Conservation (phyloP, 2,888 invertebrate genomes). For the Artemia sinica region DNA sequence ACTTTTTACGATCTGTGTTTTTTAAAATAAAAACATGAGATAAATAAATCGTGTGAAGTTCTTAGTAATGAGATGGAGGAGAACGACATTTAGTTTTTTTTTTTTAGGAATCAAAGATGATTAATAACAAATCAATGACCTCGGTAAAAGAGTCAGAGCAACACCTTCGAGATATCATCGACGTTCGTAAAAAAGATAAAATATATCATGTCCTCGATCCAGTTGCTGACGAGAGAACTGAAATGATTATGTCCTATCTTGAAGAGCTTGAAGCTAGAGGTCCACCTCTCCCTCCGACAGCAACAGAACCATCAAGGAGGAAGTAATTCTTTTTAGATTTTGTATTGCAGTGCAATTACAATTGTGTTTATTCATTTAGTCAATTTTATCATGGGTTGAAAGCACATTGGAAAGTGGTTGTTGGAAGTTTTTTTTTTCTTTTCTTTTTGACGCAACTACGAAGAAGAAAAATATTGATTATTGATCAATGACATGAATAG, state of each 20-base stretch:
- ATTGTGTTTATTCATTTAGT: no score
- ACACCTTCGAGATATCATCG: slow-evolving; percentile 67
- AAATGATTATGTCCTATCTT: slow-evolving; percentile 66
- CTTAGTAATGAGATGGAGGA: no score
- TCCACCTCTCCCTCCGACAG: slow-evolving; percentile 94
- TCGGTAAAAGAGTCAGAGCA: slow-evolving; percentile 57
- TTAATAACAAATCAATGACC: slow-evolving; percentile 75
- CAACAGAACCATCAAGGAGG: slow-evolving; percentile 72
- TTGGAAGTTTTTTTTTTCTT: no score
- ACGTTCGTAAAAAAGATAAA: slow-evolving; percentile 62
- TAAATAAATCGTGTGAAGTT: neutral
- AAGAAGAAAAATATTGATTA: no score
- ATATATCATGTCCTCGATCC: slow-evolving; percentile 76
- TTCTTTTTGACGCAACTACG: no score
- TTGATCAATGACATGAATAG: no score
- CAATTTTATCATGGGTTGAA: no score
- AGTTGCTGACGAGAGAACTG: slow-evolving; percentile 67
- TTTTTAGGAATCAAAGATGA: slow-evolving; percentile 76
- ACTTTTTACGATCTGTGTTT: neutral
- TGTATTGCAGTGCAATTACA: no score
- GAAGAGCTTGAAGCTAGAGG: slow-evolving; percentile 88
- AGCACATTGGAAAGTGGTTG: no score
- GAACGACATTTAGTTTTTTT: slow-evolving; percentile 25
- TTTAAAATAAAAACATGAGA: no score
- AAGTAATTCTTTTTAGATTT: neutral